A percentile compares a stretch with the other conserved stretches of the same genome.
Evolutionary conservation across 2,888 invertebrate genomes (phyloP).

Genomic region (Limenitis arthemis): DNA sequence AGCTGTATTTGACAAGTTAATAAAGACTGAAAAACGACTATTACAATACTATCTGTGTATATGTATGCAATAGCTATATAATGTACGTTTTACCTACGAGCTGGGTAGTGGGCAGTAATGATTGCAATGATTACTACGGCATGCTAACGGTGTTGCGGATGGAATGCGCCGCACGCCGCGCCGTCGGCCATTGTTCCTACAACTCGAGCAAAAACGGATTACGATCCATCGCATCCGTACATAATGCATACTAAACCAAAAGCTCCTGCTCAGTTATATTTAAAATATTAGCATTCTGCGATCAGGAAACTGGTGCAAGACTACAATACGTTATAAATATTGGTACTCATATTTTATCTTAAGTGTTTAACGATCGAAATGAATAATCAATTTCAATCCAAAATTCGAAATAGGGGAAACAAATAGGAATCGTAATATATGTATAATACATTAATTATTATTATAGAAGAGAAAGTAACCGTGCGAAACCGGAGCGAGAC

Average conservation of each 20-base stretch:
- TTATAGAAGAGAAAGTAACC: background rate
- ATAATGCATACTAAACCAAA: constrained; percentile 49
- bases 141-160: constrained; percentile 54
- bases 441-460: no score
- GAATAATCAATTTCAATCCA: no score
- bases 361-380: no score
- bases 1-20: no score
- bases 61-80: no score
- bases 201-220: constrained; percentile 51
- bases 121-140: constrained; percentile 48
- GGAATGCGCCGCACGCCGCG: constrained; percentile 59
- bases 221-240: constrained; percentile 41
- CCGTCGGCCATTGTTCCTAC: constrained; percentile 56
- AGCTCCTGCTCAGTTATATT: constrained; percentile 36
- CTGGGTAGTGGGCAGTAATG: constrained; percentile 27
- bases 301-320: constrained; percentile 8
- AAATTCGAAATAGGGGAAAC: no score
- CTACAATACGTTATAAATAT: no score
- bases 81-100: background rate
- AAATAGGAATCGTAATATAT: no score
- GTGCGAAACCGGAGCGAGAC: constrained; percentile 2
- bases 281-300: constrained; percentile 12
- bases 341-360: no score
- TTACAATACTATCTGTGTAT: no score
- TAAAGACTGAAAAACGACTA: no score